These are phyloP conservation scores for Plebejus argus DNA, from an alignment of 2,888 invertebrate genomes.

Conservation along the genomic window DNA sequence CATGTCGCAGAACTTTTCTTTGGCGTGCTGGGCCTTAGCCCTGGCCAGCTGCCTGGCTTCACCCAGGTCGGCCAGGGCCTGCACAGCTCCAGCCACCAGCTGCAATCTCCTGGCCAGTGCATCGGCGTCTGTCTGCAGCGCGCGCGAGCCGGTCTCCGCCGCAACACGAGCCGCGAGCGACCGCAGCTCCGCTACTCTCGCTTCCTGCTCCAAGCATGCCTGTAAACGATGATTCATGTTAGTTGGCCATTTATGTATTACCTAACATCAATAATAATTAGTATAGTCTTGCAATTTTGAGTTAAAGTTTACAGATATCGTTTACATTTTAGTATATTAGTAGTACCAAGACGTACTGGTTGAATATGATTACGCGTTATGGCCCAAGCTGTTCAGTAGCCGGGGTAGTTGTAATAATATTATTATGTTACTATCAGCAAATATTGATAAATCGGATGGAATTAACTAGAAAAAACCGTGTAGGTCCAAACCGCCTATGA, in stretches of 20 bases:
- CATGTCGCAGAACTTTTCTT: constrained; percentile 85
- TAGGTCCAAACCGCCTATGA: too few relatives aligned
- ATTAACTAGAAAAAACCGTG: too few relatives aligned
- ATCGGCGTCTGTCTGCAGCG: constrained; percentile 89
- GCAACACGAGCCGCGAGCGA: constrained; percentile 89
- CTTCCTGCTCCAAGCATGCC: constrained; percentile 89
- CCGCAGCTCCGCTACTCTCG: constrained; percentile 87
- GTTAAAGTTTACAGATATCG: neutral
- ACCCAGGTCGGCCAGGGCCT: constrained; percentile 88
- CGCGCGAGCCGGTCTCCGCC: constrained; percentile 87
- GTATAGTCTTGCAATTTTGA: neutral
- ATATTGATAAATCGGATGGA: too few relatives aligned
- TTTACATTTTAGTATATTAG: too few relatives aligned
- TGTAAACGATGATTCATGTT: constrained; percentile 51
- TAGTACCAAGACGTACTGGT: too few relatives aligned
- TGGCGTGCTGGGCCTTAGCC: constrained; percentile 81
- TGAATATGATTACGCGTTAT: neutral
- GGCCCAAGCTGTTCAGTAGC: neutral
- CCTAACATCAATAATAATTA: neutral
- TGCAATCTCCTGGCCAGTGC: constrained; percentile 87
- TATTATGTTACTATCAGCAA: too few relatives aligned
- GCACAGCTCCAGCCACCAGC: constrained; percentile 88
- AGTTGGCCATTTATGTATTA: neutral
- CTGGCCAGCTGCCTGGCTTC: constrained; percentile 84
- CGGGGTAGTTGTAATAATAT: too few relatives aligned